Evolutionary conservation across 2,888 invertebrate species (phyloP).

Genomic region (Corythucha ciliata): DNA sequence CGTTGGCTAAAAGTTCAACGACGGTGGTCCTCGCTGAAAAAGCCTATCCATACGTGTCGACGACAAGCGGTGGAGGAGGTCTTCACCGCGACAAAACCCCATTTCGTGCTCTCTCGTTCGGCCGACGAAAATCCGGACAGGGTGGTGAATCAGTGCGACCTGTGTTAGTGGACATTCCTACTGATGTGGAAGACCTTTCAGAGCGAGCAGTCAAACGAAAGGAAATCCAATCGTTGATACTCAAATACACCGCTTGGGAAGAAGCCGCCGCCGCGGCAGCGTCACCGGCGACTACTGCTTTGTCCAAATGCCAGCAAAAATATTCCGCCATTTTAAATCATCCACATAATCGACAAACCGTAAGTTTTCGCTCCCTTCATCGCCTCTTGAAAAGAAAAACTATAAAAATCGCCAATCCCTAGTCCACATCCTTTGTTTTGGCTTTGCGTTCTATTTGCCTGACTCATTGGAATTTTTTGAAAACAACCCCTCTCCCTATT

Average conservation of each 20-base stretch:
- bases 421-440: too few relatives aligned
- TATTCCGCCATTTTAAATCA: slow-evolving; percentile 34
- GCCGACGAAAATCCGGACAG: slow-evolving; percentile 34
- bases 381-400: background rate
- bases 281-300: slow-evolving; percentile 32
- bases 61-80: slow-evolving; percentile 32
- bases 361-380: slow-evolving; percentile 19
- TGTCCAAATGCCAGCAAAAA: slow-evolving; percentile 37
- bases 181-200: slow-evolving; percentile 41
- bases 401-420: too few relatives aligned
- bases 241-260: slow-evolving; percentile 72
- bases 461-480: too few relatives aligned
- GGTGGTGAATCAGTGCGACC: slow-evolving; percentile 27
- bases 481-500: too few relatives aligned
- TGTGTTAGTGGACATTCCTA: slow-evolving; percentile 26
- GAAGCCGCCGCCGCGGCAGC: slow-evolving; percentile 43
- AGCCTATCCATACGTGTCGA: slow-evolving; percentile 50
- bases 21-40: slow-evolving; percentile 62
- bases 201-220: slow-evolving; percentile 73
- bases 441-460: too few relatives aligned
- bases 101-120: slow-evolving; percentile 40
- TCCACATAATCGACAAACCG: slow-evolving; percentile 15
- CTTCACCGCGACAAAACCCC: slow-evolving; percentile 57
- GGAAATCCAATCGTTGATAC: slow-evolving; percentile 70
- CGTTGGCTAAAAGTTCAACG: slow-evolving; percentile 59